A percentile compares a stretch with the other conserved stretches of the same genome.
Conservation (phyloP, 2,888 invertebrate genomes). For the Sphinx pinastri region DNA sequence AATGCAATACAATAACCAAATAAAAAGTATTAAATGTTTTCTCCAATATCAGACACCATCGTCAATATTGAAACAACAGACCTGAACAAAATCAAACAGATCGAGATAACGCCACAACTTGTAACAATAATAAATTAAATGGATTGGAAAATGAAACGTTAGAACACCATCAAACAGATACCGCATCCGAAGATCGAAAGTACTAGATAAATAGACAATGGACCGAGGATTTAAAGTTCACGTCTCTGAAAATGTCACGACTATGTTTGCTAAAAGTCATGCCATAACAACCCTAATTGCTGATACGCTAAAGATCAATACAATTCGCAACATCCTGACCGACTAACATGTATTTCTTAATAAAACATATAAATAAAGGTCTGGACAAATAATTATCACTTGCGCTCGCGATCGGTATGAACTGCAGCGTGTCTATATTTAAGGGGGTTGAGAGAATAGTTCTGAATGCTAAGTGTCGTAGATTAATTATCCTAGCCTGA, state of each 20-base stretch:
- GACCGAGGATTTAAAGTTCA: slow-evolving; percentile 65
- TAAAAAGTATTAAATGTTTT: neutral
- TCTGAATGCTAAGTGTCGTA: slow-evolving; percentile 3
- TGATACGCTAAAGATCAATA: slow-evolving; percentile 2
- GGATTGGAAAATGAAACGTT: slow-evolving; percentile 13
- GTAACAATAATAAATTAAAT: slow-evolving; percentile 8
- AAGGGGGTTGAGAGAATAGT: neutral
- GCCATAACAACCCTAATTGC: slow-evolving; percentile 2
- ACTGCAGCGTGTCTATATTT: slow-evolving; percentile 14
- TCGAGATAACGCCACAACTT: slow-evolving; percentile 15
- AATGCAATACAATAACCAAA: neutral
- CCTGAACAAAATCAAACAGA: neutral
- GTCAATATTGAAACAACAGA: neutral
- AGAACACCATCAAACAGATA: slow-evolving; percentile 1
- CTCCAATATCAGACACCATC: neutral
- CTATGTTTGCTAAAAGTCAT: neutral
- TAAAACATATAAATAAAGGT: slow-evolving; percentile 17
- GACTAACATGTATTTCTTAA: slow-evolving; percentile 28
- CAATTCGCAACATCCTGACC: slow-evolving; percentile 25
- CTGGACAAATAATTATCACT: slow-evolving; percentile 24
- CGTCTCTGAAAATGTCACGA: slow-evolving; percentile 65
- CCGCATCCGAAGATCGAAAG: slow-evolving; percentile 50
- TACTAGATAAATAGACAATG: slow-evolving; percentile 56
- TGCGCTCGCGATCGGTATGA: slow-evolving; percentile 11
- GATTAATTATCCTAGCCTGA: slow-evolving; percentile 13